Base-by-base conservation (phyloP, 2,888 invertebrate species). In the Acanthosepion lycidas region DNA sequence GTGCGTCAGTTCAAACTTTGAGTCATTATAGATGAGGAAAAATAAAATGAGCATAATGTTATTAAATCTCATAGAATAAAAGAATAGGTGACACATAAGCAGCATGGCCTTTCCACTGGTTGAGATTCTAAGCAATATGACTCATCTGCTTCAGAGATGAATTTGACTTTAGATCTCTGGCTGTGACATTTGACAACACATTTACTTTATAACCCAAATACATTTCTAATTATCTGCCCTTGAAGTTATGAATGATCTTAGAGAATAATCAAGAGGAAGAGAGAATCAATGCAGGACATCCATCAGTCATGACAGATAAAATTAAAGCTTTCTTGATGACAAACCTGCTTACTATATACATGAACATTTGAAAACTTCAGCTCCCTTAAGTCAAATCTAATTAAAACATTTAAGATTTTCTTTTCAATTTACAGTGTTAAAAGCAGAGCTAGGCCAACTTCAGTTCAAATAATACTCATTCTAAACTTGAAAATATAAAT, bases 111-210 rank as follows among this genome's bases (percentile, higher is more conserved):
- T 78, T 78, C n/a, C 78, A 78, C 78, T n/a, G 78, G 78, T n/a
- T 78, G 78, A 3, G n/a, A 55, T 15, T 55, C 55, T 18, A 78
- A 78, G n/a, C 78, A 78, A 33, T 78, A 78, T 78, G 78, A 78
- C n/a, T 78, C 78, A 78, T 78, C 78, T 78, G 9, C 33, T 78
- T 78, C n/a, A 78, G 78, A n/a, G n/a, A n/a, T 78, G n/a, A 78
- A 15, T 78, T 78, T 33, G 4, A 78, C 18, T n/a, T 33, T 15
- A n/a, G 12, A 6, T 78, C 78, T 78, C 78, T 78, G n/a, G 15
- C 78, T n/a, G 15, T 78, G 78, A 78, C 78, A 78, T 78, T 78
- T 78, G 78, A 78, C 78, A 78, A 78, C 78, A 78, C 59, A 55
- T 55, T 18, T 55, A 55, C 78, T 78, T 78, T 78, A n/a, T 78